phyloP scores from a whole-genome alignment of 2,888 invertebrate genomes.

The Orthosia gothica region DNA sequence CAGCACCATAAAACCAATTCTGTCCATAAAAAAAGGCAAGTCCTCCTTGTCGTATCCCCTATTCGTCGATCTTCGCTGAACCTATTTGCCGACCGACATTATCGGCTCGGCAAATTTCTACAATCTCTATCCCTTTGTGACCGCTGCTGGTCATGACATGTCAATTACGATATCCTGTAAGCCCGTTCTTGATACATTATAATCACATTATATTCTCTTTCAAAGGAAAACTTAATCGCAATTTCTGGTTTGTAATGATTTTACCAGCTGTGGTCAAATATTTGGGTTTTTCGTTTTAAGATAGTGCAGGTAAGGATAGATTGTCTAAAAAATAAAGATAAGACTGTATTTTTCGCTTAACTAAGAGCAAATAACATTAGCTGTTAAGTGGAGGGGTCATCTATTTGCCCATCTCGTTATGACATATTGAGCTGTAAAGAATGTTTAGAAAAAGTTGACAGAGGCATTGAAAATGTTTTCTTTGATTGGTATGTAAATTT shows the following conservation, averaged over 20 bases:
- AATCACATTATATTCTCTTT: slow-evolving; percentile 62
- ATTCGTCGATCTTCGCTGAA: slow-evolving; percentile 67
- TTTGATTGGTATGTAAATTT: too few relatives aligned
- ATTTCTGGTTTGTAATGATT: slow-evolving; percentile 44
- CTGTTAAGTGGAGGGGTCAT: too few relatives aligned
- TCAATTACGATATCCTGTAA: slow-evolving; percentile 89
- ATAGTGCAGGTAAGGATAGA: background rate
- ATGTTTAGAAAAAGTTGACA: too few relatives aligned
- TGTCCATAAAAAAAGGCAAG: background rate
- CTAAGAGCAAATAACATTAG: too few relatives aligned
- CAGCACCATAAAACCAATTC: background rate
- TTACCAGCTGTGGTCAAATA: background rate
- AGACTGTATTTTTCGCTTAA: too few relatives aligned
- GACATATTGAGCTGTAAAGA: too few relatives aligned
- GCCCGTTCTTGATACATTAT: slow-evolving; percentile 70
- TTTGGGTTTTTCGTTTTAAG: background rate
- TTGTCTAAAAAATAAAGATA: background rate
- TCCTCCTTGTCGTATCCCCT: slow-evolving; percentile 21
- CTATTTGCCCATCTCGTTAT: too few relatives aligned
- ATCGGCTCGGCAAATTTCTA: slow-evolving; percentile 87
- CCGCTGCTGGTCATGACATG: slow-evolving; percentile 88
- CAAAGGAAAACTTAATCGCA: slow-evolving; percentile 52
- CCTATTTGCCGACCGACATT: slow-evolving; percentile 87
- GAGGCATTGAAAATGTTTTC: too few relatives aligned
- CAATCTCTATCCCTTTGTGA: slow-evolving; percentile 89